phyloP scores from a whole-genome alignment of 2,797 vertebrate species.

The Tauraco hartlaubi region DNA sequence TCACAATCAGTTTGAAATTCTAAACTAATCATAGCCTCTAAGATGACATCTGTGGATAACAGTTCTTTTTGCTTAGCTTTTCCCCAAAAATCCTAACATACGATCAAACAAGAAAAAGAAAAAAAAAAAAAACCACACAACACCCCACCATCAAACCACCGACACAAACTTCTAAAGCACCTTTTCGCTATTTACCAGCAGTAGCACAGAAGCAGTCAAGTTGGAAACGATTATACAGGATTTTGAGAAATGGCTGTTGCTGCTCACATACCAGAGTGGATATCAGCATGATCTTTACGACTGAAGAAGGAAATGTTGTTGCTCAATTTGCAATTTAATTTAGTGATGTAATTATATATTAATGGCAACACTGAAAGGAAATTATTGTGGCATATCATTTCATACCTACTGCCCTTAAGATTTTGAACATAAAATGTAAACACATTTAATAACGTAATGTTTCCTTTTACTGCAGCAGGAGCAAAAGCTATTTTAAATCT shows the following conservation, averaged over 20 bases:
- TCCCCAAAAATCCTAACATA: accelerated
- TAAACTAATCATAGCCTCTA: neutral
- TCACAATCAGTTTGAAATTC: neutral
- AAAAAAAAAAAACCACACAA: too few relatives aligned
- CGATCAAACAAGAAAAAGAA: neutral
- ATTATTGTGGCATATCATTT: neutral
- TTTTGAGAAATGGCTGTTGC: neutral
- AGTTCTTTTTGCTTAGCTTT: neutral
- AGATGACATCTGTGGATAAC: neutral
- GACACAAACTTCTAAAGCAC: neutral
- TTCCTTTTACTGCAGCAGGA: neutral
- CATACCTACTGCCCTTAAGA: neutral
- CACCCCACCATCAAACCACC: too few relatives aligned
- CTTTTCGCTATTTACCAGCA: neutral
- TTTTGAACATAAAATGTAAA: constrained; percentile 27
- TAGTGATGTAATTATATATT: neutral
- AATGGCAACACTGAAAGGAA: neutral
- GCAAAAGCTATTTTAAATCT: neutral
- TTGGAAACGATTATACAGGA: neutral
- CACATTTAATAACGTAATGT: constrained; percentile 5
- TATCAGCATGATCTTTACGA: neutral
- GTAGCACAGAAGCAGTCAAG: neutral
- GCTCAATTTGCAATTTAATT: neutral
- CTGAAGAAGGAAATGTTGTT: neutral
- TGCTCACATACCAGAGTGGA: neutral